Evolutionary conservation across 2,113 vertebrate genomes (phyloP).

Genomic region (Scopus umbretta): DNA sequence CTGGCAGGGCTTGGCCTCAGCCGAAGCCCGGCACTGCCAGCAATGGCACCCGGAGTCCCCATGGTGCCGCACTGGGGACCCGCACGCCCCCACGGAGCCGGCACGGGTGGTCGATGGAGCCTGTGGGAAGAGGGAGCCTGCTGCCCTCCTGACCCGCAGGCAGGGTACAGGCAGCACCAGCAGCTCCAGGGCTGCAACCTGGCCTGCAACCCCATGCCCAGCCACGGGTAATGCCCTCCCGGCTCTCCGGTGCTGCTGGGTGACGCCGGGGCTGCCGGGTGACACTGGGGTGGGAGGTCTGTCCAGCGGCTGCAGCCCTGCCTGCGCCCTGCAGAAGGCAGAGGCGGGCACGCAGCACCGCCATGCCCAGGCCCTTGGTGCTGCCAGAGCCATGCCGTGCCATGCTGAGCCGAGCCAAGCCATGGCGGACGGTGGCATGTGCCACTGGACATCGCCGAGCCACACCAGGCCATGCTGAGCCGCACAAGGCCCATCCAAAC

Average conservation of each 20-base stretch:
- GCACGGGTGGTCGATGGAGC: neutral
- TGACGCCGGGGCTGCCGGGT: neutral
- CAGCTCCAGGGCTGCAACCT: accelerated
- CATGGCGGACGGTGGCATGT: accelerated
- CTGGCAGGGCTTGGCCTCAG: neutral
- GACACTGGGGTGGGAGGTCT: neutral
- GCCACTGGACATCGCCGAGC: neutral
- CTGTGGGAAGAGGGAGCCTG: neutral
- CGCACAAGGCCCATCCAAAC: neutral
- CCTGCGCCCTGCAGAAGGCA: neutral
- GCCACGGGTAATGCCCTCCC: accelerated
- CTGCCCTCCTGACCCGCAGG: neutral
- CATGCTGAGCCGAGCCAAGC: neutral
- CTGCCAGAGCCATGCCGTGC: neutral
- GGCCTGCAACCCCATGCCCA: neutral
- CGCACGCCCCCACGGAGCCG: accelerated
- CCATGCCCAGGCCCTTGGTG: neutral
- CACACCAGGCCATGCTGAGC: neutral
- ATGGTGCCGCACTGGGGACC: accelerated
- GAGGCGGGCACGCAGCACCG: neutral
- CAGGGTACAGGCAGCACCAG: neutral
- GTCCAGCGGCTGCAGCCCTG: neutral
- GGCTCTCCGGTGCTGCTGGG: neutral
- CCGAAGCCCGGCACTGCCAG: neutral
- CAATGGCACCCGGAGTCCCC: neutral